Base-by-base conservation (phyloP, 2,797 vertebrate genomes). In the Hybognathus amarus region DNA sequence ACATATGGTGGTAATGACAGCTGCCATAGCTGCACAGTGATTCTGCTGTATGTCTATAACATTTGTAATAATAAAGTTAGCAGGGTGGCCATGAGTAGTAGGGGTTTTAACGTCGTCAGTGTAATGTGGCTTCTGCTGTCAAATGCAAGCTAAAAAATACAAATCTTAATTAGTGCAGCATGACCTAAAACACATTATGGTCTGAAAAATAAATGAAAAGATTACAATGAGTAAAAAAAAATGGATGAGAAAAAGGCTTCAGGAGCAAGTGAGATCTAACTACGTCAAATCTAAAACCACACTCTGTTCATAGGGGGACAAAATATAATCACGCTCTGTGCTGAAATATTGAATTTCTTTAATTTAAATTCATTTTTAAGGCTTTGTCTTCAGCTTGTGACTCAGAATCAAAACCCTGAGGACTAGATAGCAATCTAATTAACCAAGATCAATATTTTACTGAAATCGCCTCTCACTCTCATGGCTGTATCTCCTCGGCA, bases 371-470 rank as follows among this genome's bases (percentile, higher is more conserved):
- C 77, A 86, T 82, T 84, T 85, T 80, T 82, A 80, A 80, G 68
- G 84, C 83, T 89, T 77, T 80, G 83, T 86, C 79, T 85, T 85
- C 63, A 73, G 82, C 76, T 70, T 83, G 83, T 56, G 69, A 85
- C 86, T 84, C 67, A 76, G 80, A 87, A 69, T 81, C 73, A 56
- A 83, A 88, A 88, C 90, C 90, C 88, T 77, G 5, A 78, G 86
- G 91, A 92, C 86, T 90, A 87, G 91, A 92, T 88, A 91, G 92
- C 90, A 93, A 94, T 94, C 91, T 94, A 93, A 94, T 94, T 94
- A 95, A 93, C 90, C 80, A 89, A 92, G 92, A 94, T 95, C 93
- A 93, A 94, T 94, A 94, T 93, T 93, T 83, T 82, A 84, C 61
- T 87, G 47, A 78, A 81, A 85, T 80, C 79, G 18, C 78, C 56